phyloP scores from a whole-genome alignment of 2,113 vertebrate species.

The Mus pahari region DNA sequence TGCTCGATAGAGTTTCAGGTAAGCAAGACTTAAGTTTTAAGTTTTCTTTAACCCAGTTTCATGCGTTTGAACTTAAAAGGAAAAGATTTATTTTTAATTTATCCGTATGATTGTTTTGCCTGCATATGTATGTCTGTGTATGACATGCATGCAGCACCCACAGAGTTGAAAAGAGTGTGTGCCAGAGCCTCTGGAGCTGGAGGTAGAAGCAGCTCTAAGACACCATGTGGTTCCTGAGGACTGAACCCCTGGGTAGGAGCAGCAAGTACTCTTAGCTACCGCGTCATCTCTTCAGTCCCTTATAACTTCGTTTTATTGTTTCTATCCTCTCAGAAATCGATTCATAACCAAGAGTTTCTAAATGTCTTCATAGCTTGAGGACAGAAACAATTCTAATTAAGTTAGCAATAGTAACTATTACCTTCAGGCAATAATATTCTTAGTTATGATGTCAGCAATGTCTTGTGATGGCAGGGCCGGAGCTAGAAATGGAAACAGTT shows the following conservation, averaged over 20 bases:
- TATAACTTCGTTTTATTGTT: neutral
- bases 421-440: neutral
- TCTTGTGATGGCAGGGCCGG: neutral
- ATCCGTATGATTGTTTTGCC: neutral
- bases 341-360: neutral
- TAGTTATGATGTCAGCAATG: neutral
- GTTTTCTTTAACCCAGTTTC: slow-evolving; percentile 20
- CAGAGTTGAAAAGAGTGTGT: too few relatives aligned
- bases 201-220: neutral
- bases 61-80: neutral
- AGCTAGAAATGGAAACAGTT: neutral
- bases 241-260: neutral
- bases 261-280: neutral
- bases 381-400: neutral
- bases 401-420: neutral
- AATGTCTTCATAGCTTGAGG: neutral
- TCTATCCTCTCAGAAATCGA: neutral
- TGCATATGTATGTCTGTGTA: neutral
- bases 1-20: slow-evolving; percentile 98
- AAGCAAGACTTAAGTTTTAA: slow-evolving; percentile 77
- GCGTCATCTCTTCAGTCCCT: neutral
- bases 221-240: neutral
- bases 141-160: neutral
- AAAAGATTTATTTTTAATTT: neutral
- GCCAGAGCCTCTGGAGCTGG: neutral